phyloP scores from a whole-genome alignment of 2,888 invertebrate genomes.

The Lasiommata megera region DNA sequence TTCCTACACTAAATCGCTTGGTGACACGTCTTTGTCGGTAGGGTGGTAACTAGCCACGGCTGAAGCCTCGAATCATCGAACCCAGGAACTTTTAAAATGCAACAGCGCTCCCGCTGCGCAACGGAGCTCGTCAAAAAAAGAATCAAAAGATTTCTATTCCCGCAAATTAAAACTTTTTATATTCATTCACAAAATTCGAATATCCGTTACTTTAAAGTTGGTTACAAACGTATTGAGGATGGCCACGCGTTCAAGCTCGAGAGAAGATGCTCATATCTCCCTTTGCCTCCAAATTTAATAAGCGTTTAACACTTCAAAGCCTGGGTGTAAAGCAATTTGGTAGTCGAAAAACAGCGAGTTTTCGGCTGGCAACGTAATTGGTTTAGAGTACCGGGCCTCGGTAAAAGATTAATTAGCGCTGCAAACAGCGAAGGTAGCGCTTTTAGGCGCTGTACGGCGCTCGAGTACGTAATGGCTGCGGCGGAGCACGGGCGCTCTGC shows the following conservation, averaged over 20 bases:
- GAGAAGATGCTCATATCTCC: conserved; percentile 45
- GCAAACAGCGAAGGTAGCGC: conserved; percentile 64
- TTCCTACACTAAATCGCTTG: too few relatives aligned
- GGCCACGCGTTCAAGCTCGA: conserved; percentile 17
- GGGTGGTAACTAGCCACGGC: too few relatives aligned
- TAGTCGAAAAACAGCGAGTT: conserved; percentile 74
- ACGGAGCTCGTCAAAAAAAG: too few relatives aligned
- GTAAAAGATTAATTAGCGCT: conserved; percentile 75
- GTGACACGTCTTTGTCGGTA: too few relatives aligned
- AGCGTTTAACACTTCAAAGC: conserved; percentile 77
- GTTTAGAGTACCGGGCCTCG: conserved; percentile 63
- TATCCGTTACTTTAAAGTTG: background rate
- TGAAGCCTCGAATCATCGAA: too few relatives aligned
- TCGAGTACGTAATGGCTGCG: conserved; percentile 46
- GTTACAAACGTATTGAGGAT: conserved; percentile 14
- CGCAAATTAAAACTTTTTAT: too few relatives aligned
- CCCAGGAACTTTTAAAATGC: too few relatives aligned
- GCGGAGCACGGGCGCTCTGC: conserved; percentile 18
- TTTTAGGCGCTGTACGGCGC: conserved; percentile 50
- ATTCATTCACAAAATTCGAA: too few relatives aligned
- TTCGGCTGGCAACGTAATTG: conserved; percentile 72
- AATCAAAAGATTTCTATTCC: too few relatives aligned
- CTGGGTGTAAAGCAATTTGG: conserved; percentile 73
- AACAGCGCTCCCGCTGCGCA: too few relatives aligned
- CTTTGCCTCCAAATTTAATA: conserved; percentile 76